phyloP scores from a whole-genome alignment of 2,888 invertebrate species.

The Cotesia congregata region DNA sequence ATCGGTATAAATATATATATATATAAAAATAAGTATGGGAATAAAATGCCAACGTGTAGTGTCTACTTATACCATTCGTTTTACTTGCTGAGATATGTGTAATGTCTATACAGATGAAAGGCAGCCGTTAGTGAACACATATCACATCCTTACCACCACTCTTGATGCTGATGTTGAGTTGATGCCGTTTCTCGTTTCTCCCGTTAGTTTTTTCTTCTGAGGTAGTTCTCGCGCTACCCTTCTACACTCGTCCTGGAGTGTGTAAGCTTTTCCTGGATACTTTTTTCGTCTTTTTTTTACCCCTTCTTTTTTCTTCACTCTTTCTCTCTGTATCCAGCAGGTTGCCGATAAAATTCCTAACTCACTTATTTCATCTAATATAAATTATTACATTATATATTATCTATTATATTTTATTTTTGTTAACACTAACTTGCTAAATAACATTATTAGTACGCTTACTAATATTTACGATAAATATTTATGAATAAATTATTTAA shows the following conservation, averaged over 20 bases:
- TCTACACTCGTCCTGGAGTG: conserved; percentile 19
- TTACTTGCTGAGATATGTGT: conserved; percentile 8
- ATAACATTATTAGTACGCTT: background rate
- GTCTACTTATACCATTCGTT: background rate
- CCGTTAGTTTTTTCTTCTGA: conserved; percentile 21
- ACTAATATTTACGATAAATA: background rate
- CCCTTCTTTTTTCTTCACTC: conserved; percentile 5
- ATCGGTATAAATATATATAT: conserved; percentile 26
- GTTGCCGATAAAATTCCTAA: conserved; percentile 3
- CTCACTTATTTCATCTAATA: background rate
- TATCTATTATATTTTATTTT: background rate
- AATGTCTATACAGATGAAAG: conserved; percentile 35
- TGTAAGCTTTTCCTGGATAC: conserved; percentile 27
- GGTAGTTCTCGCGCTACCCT: conserved; percentile 25
- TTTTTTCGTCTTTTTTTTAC: background rate
- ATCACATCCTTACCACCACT: conserved; percentile 5
- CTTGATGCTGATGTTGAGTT: conserved; percentile 7
- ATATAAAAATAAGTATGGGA: conserved; percentile 28
- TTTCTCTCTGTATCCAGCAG: background rate
- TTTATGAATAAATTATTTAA: conserved; percentile 16
- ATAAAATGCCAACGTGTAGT: conserved; percentile 33
- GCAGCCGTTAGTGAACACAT: conserved; percentile 24
- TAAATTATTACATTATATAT: background rate
- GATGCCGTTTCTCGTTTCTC: conserved; percentile 23
- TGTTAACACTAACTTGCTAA: background rate